Evolutionary conservation across 2,113 vertebrate genomes (phyloP).

Genomic region (Tylochromis polylepis): DNA sequence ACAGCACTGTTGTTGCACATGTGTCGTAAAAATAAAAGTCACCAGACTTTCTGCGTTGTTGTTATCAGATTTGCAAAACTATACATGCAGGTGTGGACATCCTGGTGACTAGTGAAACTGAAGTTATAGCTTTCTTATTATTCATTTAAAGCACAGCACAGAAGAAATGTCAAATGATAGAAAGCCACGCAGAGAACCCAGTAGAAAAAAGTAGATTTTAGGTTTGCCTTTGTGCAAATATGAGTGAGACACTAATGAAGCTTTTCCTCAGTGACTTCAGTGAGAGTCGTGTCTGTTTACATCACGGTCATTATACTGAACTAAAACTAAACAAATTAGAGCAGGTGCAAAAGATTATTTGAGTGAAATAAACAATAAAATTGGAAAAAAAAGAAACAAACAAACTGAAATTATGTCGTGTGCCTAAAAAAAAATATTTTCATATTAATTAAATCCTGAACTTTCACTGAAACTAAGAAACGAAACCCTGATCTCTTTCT

Average conservation of each 20-base stretch:
- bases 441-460: not conserved
- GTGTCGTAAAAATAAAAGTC: not conserved
- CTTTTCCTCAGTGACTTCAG: not conserved
- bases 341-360: not conserved
- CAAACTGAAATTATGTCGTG: not conserved
- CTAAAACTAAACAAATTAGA: not conserved
- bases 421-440: not conserved
- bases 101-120: not conserved
- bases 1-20: not conserved
- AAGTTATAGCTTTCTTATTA: not conserved
- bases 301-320: not conserved
- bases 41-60: not conserved
- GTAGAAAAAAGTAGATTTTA: not conserved
- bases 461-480: not conserved
- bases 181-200: not conserved
- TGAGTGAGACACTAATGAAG: not conserved
- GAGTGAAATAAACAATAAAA: not conserved
- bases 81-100: not conserved
- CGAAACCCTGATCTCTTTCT: not conserved
- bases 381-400: not conserved
- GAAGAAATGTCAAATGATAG: not conserved
- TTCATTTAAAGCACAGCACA: not conserved
- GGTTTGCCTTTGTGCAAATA: too few species aligned
- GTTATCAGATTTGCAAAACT: not conserved
- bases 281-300: not conserved